Conservation (phyloP, 2,888 invertebrate genomes). For the Diplolepis rosae region DNA sequence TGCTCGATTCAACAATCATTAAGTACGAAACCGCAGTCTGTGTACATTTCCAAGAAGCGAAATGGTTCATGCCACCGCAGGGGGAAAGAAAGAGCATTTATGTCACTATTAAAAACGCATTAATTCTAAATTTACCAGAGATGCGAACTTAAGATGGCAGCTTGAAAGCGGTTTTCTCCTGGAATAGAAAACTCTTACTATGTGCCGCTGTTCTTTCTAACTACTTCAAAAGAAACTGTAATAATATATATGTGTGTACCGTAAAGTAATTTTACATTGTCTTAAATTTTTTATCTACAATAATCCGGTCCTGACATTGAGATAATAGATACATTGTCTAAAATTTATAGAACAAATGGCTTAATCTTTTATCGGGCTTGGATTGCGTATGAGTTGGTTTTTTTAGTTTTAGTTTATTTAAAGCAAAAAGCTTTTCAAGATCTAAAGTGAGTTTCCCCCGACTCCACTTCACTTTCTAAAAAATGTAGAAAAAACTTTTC, state of each 20-base stretch:
- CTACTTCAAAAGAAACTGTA: neutral
- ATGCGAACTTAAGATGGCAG: conserved; percentile 34
- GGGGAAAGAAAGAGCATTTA: conserved; percentile 40
- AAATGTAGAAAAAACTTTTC: no score
- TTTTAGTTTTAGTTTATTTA: no score
- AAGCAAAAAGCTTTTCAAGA: no score
- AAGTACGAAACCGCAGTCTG: neutral
- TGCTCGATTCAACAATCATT: neutral
- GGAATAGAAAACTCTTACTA: neutral
- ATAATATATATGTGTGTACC: neutral
- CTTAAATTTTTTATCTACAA: no score
- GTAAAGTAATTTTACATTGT: neutral
- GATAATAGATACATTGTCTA: no score
- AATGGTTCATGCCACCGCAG: conserved; percentile 1
- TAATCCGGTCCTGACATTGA: no score
- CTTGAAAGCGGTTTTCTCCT: conserved; percentile 27
- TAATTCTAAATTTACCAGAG: conserved; percentile 60
- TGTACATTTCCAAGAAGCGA: neutral
- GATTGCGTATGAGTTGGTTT: no score
- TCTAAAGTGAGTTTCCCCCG: no score
- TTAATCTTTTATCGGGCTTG: no score
- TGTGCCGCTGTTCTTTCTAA: conserved; percentile 4
- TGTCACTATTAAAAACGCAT: conserved; percentile 69
- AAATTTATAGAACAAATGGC: no score
- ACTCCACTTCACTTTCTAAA: no score